Conservation (phyloP, 1,140 invertebrate species). For the Trachelipus rathkii region DNA sequence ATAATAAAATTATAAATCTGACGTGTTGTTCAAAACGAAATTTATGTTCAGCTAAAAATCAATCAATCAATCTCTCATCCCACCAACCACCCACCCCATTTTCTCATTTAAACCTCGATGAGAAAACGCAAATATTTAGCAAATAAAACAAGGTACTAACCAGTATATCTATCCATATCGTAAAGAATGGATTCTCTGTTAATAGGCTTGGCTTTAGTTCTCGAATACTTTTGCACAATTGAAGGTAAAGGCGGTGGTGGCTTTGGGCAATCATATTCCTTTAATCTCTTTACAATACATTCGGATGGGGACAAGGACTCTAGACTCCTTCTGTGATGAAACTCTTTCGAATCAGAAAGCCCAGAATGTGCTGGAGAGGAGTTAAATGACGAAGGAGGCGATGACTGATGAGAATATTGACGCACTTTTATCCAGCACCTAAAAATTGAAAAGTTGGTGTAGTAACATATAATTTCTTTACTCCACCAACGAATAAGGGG, state of each 20-base stretch:
- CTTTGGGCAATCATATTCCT: conserved; percentile 57
- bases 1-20: no score
- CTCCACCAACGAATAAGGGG: no score
- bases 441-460: no score
- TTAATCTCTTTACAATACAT: conserved; percentile 53
- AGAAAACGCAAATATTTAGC: neutral
- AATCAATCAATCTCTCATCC: no score
- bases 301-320: conserved; percentile 46
- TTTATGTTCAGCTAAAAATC: no score
- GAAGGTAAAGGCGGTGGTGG: conserved; percentile 44
- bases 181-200: conserved; percentile 48
- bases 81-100: no score
- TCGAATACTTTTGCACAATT: conserved; percentile 49
- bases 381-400: neutral
- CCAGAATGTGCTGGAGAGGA: neutral
- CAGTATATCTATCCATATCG: conserved; percentile 47
- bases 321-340: neutral
- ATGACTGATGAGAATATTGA: neutral
- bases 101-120: no score
- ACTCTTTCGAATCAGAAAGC: conserved; percentile 50
- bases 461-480: no score
- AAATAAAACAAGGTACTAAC: neutral
- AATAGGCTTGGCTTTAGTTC: conserved; percentile 45
- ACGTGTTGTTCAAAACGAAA: no score
- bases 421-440: neutral